Evolutionary conservation across 1,140 invertebrate species (phyloP).

Genomic region (Hylaeus anthracinus): DNA sequence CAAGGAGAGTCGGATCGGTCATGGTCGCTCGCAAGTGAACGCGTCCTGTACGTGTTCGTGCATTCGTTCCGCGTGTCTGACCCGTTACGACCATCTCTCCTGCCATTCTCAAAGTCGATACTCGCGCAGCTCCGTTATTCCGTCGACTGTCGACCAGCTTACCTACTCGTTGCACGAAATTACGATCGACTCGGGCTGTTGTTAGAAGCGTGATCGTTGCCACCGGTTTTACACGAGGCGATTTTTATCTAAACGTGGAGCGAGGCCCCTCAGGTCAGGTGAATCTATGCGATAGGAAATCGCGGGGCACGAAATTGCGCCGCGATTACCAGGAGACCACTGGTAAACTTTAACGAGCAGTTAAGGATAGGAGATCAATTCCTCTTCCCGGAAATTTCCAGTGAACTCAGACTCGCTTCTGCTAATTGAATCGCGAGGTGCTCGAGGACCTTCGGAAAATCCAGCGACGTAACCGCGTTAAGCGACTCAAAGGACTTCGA

Average conservation of each 20-base stretch:
- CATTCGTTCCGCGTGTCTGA: constrained; percentile 10
- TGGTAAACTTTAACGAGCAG: neutral
- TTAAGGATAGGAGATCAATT: neutral
- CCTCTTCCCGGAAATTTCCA: neutral
- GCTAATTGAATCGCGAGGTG: too few relatives aligned
- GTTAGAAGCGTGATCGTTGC: constrained; percentile 45
- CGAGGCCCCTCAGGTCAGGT: neutral
- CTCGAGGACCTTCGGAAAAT: neutral
- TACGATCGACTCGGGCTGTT: constrained; percentile 3
- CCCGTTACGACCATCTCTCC: neutral
- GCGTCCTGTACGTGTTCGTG: too few relatives aligned
- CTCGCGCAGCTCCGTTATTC: neutral
- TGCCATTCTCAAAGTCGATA: neutral
- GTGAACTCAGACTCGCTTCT: too few relatives aligned
- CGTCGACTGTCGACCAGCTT: neutral
- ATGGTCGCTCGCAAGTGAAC: neutral
- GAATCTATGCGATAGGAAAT: too few relatives aligned
- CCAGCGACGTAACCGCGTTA: too few relatives aligned
- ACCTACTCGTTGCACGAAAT: constrained; percentile 21
- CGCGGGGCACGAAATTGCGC: constrained; percentile 42
- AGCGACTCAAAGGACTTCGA: too few relatives aligned
- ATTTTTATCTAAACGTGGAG: constrained; percentile 44
- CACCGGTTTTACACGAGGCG: constrained; percentile 34
- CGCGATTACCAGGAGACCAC: neutral
- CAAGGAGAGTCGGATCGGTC: neutral